Conservation (phyloP, 2,797 vertebrate species). For the Periparus ater region DNA sequence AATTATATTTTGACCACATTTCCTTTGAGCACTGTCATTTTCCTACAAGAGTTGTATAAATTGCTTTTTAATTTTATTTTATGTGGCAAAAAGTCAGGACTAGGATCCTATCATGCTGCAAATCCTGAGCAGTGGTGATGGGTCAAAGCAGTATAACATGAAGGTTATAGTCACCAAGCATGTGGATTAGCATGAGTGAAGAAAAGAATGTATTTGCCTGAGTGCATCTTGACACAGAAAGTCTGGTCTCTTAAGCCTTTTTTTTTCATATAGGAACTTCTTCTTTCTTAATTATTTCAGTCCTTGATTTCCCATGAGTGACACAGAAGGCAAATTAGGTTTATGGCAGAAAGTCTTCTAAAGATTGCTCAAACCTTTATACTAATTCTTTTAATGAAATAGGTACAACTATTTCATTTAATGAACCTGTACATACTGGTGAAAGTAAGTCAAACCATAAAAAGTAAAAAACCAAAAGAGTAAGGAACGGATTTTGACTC, state of each 20-base stretch:
- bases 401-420: not conserved
- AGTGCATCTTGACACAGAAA: slow-evolving; percentile 55
- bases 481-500: not conserved
- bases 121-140: not conserved
- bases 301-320: slow-evolving; percentile 67
- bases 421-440: not conserved
- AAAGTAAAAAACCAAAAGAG: too few relatives aligned
- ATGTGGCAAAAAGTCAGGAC: slow-evolving; percentile 28
- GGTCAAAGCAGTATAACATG: slow-evolving; percentile 41
- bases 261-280: slow-evolving; percentile 35
- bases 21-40: slow-evolving; percentile 45
- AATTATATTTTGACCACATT: slow-evolving; percentile 55
- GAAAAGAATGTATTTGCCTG: slow-evolving; percentile 59
- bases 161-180: not conserved
- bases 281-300: slow-evolving; percentile 68
- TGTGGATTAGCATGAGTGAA: slow-evolving; percentile 1
- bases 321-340: slow-evolving; percentile 65
- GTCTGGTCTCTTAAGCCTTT: slow-evolving; percentile 25
- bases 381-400: not conserved
- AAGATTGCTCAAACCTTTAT: not conserved
- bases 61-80: slow-evolving; percentile 57
- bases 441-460: not conserved
- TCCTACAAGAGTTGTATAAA: slow-evolving; percentile 47
- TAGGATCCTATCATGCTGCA: not conserved
- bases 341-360: slow-evolving; percentile 14